These are phyloP conservation scores for Notiomystis cincta DNA, from an alignment of 2,113 vertebrate genomes.

Conservation along the genomic window DNA sequence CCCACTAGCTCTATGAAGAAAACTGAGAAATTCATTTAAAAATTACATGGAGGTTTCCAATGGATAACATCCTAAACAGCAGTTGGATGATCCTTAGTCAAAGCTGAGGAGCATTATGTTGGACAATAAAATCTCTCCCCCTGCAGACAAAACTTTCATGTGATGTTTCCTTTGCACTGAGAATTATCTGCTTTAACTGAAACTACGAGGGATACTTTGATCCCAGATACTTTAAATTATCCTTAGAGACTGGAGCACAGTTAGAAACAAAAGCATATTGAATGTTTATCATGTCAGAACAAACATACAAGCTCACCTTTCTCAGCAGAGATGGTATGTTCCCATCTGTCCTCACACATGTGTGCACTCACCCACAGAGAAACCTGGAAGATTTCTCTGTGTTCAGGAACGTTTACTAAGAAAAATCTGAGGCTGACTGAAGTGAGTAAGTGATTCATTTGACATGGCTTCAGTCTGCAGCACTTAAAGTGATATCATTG, in stretches of 20 bases:
- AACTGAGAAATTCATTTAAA: neutral
- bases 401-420: constrained; percentile 55
- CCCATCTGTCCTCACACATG: neutral
- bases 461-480: constrained; percentile 51
- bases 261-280: neutral
- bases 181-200: neutral
- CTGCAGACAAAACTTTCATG: neutral
- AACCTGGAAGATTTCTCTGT: constrained; percentile 7
- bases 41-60: neutral
- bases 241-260: neutral
- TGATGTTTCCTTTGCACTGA: neutral
- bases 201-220: neutral
- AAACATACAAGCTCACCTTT: neutral
- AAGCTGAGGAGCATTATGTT: neutral
- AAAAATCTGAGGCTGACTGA: constrained; percentile 55
- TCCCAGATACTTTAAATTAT: neutral
- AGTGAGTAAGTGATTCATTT: constrained; percentile 56
- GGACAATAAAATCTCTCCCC: neutral
- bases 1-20: neutral
- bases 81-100: neutral
- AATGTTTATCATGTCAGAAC: neutral
- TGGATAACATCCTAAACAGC: neutral
- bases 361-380: neutral
- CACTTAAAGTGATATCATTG: constrained; percentile 65
- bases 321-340: neutral